These are phyloP conservation scores for Amiota communis DNA, from an alignment of 2,888 invertebrate species.

Conservation along the genomic window DNA sequence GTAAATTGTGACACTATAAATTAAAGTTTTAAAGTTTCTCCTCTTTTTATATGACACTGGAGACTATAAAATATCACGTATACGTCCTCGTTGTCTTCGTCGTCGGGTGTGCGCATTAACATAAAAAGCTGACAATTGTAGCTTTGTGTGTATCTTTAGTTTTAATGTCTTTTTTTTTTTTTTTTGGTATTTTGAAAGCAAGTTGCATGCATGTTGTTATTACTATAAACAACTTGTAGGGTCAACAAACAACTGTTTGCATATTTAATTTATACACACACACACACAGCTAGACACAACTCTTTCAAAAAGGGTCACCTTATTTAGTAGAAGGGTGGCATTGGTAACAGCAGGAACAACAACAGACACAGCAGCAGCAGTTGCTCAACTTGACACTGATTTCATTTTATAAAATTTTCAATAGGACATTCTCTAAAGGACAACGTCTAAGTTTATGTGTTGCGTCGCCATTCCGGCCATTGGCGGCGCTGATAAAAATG, in stretches of 20 bases:
- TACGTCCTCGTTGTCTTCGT: too few species aligned
- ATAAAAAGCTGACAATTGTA: slow-evolving; percentile 33
- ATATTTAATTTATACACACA: slow-evolving; percentile 53
- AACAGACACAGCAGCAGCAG: slow-evolving; percentile 19
- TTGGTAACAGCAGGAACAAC: neutral
- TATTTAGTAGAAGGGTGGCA: slow-evolving; percentile 32
- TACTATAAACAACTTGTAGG: slow-evolving; percentile 18
- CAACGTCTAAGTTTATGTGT: slow-evolving; percentile 3
- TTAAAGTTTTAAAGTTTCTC: slow-evolving; percentile 24
- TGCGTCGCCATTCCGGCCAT: slow-evolving; percentile 8
- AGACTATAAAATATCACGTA: slow-evolving; percentile 16
- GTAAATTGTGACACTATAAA: slow-evolving; percentile 5
- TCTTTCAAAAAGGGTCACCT: slow-evolving; percentile 55
- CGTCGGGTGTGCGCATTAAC: slow-evolving; percentile 46
- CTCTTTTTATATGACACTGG: neutral
- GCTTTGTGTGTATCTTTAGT: neutral
- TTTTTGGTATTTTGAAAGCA: neutral
- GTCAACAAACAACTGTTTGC: slow-evolving; percentile 44
- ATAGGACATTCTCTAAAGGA: slow-evolving; percentile 46
- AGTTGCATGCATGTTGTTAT: slow-evolving; percentile 2
- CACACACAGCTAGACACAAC: slow-evolving; percentile 2
- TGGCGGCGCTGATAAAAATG: slow-evolving; percentile 57
- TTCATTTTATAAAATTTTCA: slow-evolving; percentile 56
- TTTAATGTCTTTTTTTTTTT: neutral
- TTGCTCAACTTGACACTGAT: slow-evolving; percentile 51